These are phyloP conservation scores for Aix galericulata DNA, from an alignment of 2,113 vertebrate species.

Conservation along the genomic window DNA sequence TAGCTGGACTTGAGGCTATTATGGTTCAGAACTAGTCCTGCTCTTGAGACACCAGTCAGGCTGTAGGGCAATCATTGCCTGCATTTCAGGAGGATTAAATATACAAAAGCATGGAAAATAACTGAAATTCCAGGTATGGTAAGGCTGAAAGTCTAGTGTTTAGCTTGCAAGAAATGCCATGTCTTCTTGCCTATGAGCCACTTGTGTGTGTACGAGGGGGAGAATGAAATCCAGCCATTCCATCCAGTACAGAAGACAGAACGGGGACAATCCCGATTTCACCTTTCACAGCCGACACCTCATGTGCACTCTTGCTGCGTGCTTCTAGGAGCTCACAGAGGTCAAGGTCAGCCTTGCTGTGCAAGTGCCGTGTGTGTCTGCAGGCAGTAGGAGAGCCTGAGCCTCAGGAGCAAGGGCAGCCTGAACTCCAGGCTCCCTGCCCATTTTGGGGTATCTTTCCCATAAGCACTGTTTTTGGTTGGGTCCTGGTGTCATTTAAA, in stretches of 20 bases:
- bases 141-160: background rate
- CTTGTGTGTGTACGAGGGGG: background rate
- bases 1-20: background rate
- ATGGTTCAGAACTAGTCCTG: background rate
- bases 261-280: background rate
- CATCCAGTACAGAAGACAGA: background rate
- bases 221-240: background rate
- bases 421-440: background rate
- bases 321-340: background rate
- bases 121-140: background rate
- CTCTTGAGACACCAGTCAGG: background rate
- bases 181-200: background rate
- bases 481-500: background rate
- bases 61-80: background rate
- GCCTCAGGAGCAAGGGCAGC: background rate
- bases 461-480: background rate
- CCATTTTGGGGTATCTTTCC: background rate
- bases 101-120: background rate
- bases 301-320: background rate
- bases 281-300: background rate
- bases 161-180: accelerated
- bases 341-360: background rate
- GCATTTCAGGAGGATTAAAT: background rate
- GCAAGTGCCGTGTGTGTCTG: background rate
- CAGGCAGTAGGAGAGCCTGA: accelerated